These are phyloP conservation scores for Stomatorhinus ivindoensis DNA, from an alignment of 2,113 vertebrate species.

Conservation along the genomic window DNA sequence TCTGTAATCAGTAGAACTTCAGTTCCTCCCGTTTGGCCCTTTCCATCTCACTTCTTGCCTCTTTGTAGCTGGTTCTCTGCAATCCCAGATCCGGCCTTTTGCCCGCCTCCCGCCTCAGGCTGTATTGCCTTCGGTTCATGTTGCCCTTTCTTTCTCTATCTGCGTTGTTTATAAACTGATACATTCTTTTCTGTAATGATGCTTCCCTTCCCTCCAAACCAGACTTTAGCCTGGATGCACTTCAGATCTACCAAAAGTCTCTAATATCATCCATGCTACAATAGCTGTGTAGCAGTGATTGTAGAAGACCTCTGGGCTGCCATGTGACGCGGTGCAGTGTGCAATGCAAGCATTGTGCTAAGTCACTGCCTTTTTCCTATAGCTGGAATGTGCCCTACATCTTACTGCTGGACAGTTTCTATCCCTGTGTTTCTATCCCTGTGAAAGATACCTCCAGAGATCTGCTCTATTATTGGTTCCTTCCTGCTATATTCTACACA, in stretches of 20 bases:
- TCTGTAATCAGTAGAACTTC: not conserved
- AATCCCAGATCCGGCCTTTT: not conserved
- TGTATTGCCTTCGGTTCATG: not conserved
- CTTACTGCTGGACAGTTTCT: not conserved
- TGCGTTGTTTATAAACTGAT: not conserved
- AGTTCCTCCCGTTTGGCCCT: not conserved
- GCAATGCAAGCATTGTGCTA: not conserved
- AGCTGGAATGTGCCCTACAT: not conserved
- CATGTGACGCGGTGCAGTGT: not conserved
- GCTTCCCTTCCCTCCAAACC: not conserved
- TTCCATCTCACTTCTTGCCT: not conserved
- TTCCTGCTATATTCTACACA: not conserved
- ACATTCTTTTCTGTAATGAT: not conserved
- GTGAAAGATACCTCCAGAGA: not conserved
- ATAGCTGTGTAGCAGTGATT: not conserved
- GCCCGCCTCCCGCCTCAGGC: not conserved
- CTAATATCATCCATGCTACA: not conserved
- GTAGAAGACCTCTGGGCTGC: not conserved
- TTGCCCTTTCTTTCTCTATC: not conserved
- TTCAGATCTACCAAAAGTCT: not conserved
- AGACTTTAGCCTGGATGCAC: conserved; percentile 1
- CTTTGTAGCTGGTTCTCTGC: not conserved
- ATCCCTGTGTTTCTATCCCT: not conserved
- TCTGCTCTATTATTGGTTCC: not conserved
- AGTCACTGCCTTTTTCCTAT: not conserved